Conservation (phyloP, 2,888 invertebrate genomes). For the Drosophila formosana region DNA sequence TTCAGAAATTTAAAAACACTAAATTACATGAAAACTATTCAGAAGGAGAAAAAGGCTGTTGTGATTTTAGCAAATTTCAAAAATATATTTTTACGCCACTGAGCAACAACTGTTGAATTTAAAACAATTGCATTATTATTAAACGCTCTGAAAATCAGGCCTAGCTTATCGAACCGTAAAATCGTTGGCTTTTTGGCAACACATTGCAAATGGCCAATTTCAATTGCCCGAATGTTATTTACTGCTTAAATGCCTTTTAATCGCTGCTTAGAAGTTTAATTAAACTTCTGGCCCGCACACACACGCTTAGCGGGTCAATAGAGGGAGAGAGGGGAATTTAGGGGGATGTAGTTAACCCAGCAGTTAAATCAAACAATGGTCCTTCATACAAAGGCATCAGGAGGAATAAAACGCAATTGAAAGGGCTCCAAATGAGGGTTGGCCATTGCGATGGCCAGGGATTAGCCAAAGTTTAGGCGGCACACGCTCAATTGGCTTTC, state of each 20-base stretch:
- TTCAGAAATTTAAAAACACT: too few relatives aligned
- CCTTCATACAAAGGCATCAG: slow-evolving; percentile 32
- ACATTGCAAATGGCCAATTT: slow-evolving; percentile 18
- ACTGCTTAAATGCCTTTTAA: slow-evolving; percentile 65
- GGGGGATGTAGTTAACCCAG: slow-evolving; percentile 9
- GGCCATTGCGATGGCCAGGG: slow-evolving; percentile 39
- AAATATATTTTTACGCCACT: too few relatives aligned
- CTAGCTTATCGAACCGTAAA: neutral
- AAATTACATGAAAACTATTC: too few relatives aligned
- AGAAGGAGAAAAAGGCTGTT: too few relatives aligned
- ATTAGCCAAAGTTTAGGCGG: slow-evolving; percentile 59
- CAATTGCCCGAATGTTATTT: slow-evolving; percentile 46
- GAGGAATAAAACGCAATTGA: slow-evolving; percentile 18
- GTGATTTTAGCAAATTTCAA: too few relatives aligned
- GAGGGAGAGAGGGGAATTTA: neutral
- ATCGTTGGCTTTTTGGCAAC: neutral
- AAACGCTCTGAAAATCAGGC: neutral
- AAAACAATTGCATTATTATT: neutral
- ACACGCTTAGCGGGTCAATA: neutral
- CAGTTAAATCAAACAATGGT: slow-evolving; percentile 60
- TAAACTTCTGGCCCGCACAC: slow-evolving; percentile 52
- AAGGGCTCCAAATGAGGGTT: slow-evolving; percentile 64
- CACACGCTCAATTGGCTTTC: slow-evolving; percentile 67
- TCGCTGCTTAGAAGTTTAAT: slow-evolving; percentile 68
- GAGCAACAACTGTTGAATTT: too few relatives aligned